These are phyloP conservation scores for Poecilia latipinna DNA, from an alignment of 2,113 vertebrate species.

Conservation along the genomic window DNA sequence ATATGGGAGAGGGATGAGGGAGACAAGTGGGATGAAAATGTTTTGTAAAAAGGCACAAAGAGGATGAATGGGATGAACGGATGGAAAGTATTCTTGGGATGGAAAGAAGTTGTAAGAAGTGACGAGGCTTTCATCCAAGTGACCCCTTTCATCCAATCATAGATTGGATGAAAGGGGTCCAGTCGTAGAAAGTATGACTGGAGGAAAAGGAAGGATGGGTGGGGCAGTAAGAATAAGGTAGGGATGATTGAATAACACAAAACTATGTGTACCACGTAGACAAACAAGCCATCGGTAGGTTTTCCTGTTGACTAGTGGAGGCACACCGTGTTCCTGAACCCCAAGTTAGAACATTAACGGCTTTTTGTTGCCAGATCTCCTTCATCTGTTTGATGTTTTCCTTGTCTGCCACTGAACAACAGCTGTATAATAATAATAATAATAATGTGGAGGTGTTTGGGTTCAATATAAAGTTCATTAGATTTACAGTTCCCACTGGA, in stretches of 20 bases:
- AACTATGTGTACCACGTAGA: not conserved
- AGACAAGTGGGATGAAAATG: no score
- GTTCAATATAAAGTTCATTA: slow-evolving; percentile 55
- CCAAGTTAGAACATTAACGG: not conserved
- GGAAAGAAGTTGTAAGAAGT: no score
- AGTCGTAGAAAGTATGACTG: not conserved
- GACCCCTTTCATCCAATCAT: no score
- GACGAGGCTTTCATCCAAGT: not conserved
- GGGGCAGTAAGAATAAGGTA: no score
- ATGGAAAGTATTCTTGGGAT: no score
- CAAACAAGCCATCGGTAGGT: not conserved
- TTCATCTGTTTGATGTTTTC: slow-evolving; percentile 8
- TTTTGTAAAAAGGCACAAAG: no score
- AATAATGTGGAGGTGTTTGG: slow-evolving; percentile 37
- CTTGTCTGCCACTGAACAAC: not conserved
- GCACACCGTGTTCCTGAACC: not conserved
- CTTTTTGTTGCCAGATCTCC: not conserved
- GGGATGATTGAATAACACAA: no score
- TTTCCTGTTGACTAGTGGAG: not conserved
- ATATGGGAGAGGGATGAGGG: no score
- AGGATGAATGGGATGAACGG: no score
- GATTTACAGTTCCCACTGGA: slow-evolving; percentile 36
- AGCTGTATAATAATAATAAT: slow-evolving; percentile 30
- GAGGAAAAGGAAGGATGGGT: not conserved
- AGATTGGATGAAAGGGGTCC: no score